A percentile compares a stretch with the other conserved stretches of the same genome.
These are phyloP conservation scores for Rhyacophila brunnea DNA, from an alignment of 1,140 invertebrate species.

Conservation along the genomic window DNA sequence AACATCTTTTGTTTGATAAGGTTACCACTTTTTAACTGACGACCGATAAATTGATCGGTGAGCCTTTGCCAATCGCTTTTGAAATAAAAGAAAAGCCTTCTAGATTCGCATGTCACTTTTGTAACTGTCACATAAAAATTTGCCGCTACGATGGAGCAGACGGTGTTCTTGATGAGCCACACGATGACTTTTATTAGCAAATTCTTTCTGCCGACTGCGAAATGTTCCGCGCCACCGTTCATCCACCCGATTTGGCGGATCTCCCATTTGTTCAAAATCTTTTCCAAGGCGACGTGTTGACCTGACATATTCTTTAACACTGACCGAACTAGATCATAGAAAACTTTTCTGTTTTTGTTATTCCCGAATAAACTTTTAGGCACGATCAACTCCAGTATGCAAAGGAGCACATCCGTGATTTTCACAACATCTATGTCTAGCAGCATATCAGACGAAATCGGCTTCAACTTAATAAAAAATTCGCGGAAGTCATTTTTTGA, in stretches of 20 bases:
- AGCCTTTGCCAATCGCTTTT: slow-evolving; percentile 50
- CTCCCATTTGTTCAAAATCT: slow-evolving; percentile 43
- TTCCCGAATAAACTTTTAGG: slow-evolving; percentile 42
- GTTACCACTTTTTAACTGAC: slow-evolving; percentile 39
- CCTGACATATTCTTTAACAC: slow-evolving; percentile 46
- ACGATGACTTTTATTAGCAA: slow-evolving; percentile 38
- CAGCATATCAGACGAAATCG: neutral
- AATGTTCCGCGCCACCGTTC: slow-evolving; percentile 12
- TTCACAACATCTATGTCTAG: slow-evolving; percentile 4
- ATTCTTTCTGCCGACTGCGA: slow-evolving; percentile 15
- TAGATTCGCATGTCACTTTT: slow-evolving; percentile 48
- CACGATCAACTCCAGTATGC: slow-evolving; percentile 39
- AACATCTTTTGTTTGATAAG: slow-evolving; percentile 40
- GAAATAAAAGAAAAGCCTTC: slow-evolving; percentile 49
- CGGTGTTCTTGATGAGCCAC: slow-evolving; percentile 45
- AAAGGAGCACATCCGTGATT: slow-evolving; percentile 13
- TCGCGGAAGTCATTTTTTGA: slow-evolving; percentile 22
- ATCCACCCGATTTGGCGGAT: slow-evolving; percentile 27
- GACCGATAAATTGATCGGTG: slow-evolving; percentile 43
- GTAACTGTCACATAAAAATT: slow-evolving; percentile 51
- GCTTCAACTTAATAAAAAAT: slow-evolving; percentile 16
- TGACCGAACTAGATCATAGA: slow-evolving; percentile 40
- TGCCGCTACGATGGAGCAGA: slow-evolving; percentile 45
- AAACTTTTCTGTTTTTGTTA: slow-evolving; percentile 44
- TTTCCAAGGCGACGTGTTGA: slow-evolving; percentile 40